Conservation (phyloP, 2,797 vertebrate genomes). For the Chromobotia macracanthus region DNA sequence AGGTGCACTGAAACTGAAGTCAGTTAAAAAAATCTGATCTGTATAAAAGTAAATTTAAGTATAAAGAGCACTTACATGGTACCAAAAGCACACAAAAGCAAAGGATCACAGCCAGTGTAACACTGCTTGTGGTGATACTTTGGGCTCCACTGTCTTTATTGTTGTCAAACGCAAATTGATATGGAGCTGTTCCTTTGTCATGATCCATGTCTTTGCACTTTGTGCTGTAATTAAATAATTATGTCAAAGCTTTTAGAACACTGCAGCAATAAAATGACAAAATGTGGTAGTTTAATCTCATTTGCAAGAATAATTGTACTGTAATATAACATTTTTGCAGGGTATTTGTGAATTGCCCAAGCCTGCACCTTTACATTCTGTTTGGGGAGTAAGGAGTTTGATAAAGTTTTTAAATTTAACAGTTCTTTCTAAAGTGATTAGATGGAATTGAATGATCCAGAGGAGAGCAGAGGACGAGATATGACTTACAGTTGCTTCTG, state of each 20-base stretch:
- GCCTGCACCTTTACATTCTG: neutral
- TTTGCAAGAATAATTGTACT: neutral
- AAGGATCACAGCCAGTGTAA: conserved; percentile 35
- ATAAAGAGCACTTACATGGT: conserved; percentile 53
- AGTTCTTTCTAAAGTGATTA: too few species aligned
- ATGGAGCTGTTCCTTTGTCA: neutral
- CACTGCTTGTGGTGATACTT: conserved; percentile 6
- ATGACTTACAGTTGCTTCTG: conserved; percentile 76
- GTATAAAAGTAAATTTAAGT: neutral
- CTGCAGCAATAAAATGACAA: neutral
- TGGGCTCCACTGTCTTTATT: neutral
- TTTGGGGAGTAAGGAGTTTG: neutral
- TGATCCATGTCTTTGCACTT: conserved; percentile 38
- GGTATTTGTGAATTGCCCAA: neutral
- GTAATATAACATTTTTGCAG: neutral
- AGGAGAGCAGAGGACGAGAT: conserved; percentile 3
- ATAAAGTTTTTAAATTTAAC: conserved; percentile 26
- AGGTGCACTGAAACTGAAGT: too few species aligned
- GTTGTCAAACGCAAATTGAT: neutral
- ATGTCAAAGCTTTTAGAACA: neutral
- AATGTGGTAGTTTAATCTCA: neutral
- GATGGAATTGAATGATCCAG: neutral
- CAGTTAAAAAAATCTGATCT: neutral
- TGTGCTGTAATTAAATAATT: conserved; percentile 21
- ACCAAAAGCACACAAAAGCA: conserved; percentile 48